Evolutionary conservation across 2,797 vertebrate species (phyloP).

Genomic region (Alectoris magna): DNA sequence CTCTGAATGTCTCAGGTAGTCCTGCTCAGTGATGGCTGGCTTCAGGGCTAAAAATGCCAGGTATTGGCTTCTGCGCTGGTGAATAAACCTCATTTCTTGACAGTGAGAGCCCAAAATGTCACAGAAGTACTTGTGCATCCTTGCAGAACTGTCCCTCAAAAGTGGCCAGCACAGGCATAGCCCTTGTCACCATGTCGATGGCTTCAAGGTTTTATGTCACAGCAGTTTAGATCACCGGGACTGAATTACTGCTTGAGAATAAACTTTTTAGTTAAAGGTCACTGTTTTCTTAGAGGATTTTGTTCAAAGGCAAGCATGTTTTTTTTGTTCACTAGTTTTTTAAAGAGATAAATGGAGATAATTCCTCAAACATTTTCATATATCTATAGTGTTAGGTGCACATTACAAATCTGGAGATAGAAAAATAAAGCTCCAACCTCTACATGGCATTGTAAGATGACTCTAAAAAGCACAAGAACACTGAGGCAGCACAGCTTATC

Average conservation of each 20-base stretch:
- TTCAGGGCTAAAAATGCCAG: neutral
- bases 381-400: neutral
- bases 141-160: neutral
- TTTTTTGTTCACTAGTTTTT: neutral
- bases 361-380: neutral
- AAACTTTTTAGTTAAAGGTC: neutral
- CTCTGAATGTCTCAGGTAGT: slow-evolving; percentile 19
- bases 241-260: neutral
- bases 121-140: neutral
- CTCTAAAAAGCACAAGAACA: neutral
- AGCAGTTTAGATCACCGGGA: neutral
- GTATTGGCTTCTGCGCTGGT: neutral
- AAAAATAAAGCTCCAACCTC: neutral
- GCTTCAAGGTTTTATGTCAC: neutral
- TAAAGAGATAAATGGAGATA: neutral
- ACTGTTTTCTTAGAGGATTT: neutral
- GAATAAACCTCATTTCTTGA: neutral
- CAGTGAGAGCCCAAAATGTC: neutral
- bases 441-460: neutral
- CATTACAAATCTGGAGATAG: neutral
- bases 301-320: neutral
- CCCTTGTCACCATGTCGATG: neutral
- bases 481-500: neutral
- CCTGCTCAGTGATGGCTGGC: neutral
- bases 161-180: neutral